Conservation (phyloP, 2,888 invertebrate species). For the Drosophila mulleri region DNA sequence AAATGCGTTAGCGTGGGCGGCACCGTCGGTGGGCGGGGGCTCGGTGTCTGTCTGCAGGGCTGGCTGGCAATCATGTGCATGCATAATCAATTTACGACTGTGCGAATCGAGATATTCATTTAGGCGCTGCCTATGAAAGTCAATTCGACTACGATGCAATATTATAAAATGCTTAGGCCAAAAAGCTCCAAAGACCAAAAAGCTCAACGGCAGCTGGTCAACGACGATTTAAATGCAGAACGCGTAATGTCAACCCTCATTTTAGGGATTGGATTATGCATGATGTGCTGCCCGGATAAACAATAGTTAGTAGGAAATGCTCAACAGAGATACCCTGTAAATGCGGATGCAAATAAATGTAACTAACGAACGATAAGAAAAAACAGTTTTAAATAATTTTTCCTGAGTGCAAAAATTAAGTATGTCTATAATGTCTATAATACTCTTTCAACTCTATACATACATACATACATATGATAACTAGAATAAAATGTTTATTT, state of each 20-base stretch:
- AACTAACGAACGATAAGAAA: no score
- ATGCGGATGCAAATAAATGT: background rate
- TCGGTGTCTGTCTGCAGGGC: constrained; percentile 1
- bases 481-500: no score
- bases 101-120: constrained; percentile 62
- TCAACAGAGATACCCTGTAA: background rate
- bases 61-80: constrained; percentile 46
- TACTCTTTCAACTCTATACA: no score
- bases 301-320: constrained; percentile 1
- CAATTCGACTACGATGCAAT: constrained; percentile 52
- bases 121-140: constrained; percentile 50
- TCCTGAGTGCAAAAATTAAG: no score
- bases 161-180: constrained; percentile 38
- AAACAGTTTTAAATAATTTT: no score
- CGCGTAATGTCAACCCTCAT: constrained; percentile 29
- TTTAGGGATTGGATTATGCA: constrained; percentile 38
- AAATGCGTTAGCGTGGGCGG: background rate
- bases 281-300: constrained; percentile 20
- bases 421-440: no score
- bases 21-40: background rate
- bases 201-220: constrained; percentile 50
- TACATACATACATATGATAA: no score
- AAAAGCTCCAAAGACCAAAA: constrained; percentile 20
- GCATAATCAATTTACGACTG: constrained; percentile 69
- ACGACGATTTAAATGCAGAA: constrained; percentile 63